Conservation (phyloP, 2,888 invertebrate species). For the Leptodirus hochenwartii region DNA sequence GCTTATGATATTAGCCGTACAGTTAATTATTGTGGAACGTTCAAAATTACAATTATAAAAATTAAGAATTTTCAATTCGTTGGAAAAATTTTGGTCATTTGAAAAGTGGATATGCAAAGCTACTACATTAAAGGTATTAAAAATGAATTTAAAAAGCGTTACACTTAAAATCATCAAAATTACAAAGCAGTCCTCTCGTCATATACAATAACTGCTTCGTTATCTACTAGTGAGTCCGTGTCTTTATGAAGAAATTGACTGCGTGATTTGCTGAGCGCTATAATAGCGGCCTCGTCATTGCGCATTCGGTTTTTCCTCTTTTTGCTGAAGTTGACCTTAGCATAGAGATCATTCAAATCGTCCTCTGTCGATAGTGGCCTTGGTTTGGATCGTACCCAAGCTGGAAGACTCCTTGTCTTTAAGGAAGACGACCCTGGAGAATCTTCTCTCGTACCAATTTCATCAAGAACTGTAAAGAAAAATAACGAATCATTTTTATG, state of each 20-base stretch:
- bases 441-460: constrained; percentile 30
- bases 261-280: constrained; percentile 59
- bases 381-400: constrained; percentile 51
- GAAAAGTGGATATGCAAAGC: too few species aligned
- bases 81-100: too few species aligned
- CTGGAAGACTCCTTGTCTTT: constrained; percentile 50
- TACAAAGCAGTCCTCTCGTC: constrained; percentile 63
- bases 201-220: constrained; percentile 65
- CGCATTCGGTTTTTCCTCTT: constrained; percentile 67
- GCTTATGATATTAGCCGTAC: too few species aligned
- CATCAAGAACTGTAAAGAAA: constrained; percentile 36
- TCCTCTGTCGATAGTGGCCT: constrained; percentile 49
- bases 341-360: constrained; percentile 48
- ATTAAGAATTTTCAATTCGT: too few species aligned
- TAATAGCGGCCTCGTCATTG: constrained; percentile 62
- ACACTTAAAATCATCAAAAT: too few species aligned
- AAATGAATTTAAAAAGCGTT: too few species aligned
- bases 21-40: too few species aligned
- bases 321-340: constrained; percentile 58
- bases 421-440: constrained; percentile 26
- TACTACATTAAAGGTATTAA: too few species aligned
- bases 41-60: too few species aligned
- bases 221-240: constrained; percentile 47
- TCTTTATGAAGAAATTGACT: constrained; percentile 39
- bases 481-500: not conserved